Evolutionary conservation across 2,113 vertebrate genomes (phyloP), one percentile per base, ranked within the genome.

Genomic region (Tympanuchus pallidicinctus): DNA sequence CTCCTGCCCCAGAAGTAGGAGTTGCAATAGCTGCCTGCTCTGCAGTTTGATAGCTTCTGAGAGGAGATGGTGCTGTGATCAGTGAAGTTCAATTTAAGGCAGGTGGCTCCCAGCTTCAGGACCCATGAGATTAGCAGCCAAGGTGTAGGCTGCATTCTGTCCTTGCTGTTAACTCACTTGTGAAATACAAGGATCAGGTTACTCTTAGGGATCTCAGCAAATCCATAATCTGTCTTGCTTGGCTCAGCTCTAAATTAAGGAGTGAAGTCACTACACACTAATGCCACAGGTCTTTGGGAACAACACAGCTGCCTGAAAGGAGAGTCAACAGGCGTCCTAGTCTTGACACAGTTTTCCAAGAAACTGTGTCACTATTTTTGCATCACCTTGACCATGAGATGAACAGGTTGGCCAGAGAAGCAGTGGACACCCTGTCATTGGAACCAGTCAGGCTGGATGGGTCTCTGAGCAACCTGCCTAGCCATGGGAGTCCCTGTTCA

Each of bases 141-240:
- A 54, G 36, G 56, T 5, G 56, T 21, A 72, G 28, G 11, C 6
- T 40, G 22, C 10, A n/a, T 74, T 80, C 21, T 27, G 13, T 64
- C 0, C 1, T 1, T n/a, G 19, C 15, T 20, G 10, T 13, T 17
- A 2, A 52, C 5, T 54, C 30, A 5, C 10, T 40, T 79, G 25
- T 52, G 63, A 70, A 64, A 70, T 36, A 83, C 6, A 30, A 70
- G 56, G 59, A 38, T 48, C 42, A 71, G 73, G 30, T 3, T n/a
- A 75, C 72, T 82, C 78, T 48, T n/a, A 79, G 82, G 21, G 11
- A 18, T 19, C 82, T 76, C 40, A 82, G 28, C 27, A 94, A 70
- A 82, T 42, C 10, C 40, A 45, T 28, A n/a, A 2, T 28, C n/a
- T 63, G 20, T 6, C 2, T 67, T 7, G 32, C 7, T 61, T 17